These are phyloP conservation scores for Tetrao urogallus DNA, from an alignment of 2,113 vertebrate species.

Conservation along the genomic window DNA sequence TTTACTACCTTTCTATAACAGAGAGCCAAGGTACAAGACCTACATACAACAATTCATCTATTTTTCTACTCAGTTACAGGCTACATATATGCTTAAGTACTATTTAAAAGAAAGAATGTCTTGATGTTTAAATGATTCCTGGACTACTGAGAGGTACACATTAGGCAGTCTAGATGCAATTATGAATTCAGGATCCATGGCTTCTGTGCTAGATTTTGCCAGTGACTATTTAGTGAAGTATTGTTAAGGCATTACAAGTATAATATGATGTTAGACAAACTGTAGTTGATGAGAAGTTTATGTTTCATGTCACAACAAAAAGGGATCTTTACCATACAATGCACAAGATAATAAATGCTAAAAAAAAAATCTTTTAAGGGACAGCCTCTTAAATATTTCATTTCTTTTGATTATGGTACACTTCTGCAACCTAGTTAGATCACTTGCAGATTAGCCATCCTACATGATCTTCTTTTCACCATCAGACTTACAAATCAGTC, in stretches of 20 bases:
- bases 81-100: not conserved
- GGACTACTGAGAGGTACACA: not conserved
- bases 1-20: not conserved
- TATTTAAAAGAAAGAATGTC: not conserved
- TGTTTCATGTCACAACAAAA: not conserved
- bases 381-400: not conserved
- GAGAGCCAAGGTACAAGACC: not conserved
- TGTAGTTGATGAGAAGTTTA: not conserved
- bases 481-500: not conserved
- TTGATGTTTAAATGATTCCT: not conserved
- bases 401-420: not conserved
- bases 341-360: not conserved
- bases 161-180: not conserved
- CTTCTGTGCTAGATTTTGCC: not conserved
- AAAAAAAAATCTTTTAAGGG: not conserved
- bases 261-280: not conserved
- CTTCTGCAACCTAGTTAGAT: not conserved
- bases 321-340: not conserved
- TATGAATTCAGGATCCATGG: not conserved
- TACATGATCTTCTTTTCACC: not conserved
- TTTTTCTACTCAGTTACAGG: not conserved
- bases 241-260: not conserved
- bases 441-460: not conserved
- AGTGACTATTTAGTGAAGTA: not conserved
- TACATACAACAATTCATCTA: not conserved